Conservation (phyloP, 53 echinoderm and acorn worm species). For the Crossaster papposus region DNA sequence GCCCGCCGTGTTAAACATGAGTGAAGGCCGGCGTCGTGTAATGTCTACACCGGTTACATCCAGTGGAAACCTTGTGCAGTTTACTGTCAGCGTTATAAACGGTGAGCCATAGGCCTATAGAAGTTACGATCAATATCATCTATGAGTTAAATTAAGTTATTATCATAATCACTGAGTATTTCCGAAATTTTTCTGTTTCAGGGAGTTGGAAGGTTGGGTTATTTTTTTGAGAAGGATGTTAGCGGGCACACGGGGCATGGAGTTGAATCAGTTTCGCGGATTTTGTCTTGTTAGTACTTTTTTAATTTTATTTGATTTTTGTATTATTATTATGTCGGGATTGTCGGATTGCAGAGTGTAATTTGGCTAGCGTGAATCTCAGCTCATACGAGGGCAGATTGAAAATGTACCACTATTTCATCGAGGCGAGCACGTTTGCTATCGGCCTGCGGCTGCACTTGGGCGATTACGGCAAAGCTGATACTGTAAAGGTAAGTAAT, state of each 20-base stretch:
- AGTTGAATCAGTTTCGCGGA: background rate
- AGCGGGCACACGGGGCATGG: no score
- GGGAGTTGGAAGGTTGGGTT: no score
- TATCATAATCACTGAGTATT: background rate
- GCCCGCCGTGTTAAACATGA: background rate
- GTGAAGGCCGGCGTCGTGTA: background rate
- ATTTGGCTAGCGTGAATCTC: slow-evolving; percentile 42
- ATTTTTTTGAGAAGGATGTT: no score
- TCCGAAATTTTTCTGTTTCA: no score
- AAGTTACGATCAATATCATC: no score
- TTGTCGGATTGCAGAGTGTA: slow-evolving; percentile 37
- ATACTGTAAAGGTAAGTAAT: slow-evolving; percentile 52
- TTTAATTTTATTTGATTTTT: background rate
- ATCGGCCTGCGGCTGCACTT: slow-evolving; percentile 55
- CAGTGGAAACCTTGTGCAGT: slow-evolving; percentile 58
- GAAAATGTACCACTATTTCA: slow-evolving; percentile 66
- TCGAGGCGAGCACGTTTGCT: slow-evolving; percentile 72
- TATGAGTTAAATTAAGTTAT: background rate
- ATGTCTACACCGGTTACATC: slow-evolving; percentile 57
- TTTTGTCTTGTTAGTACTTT: background rate
- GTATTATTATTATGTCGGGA: background rate
- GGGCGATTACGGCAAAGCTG: slow-evolving; percentile 53
- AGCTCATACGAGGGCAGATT: slow-evolving; percentile 33
- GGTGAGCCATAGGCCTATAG: slow-evolving; percentile 23
- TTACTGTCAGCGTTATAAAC: slow-evolving; percentile 60